Evolutionary conservation across 37 sponge, comb jelly and placozoan genomes (phyloP).

Genomic region (Spongilla lacustris): DNA sequence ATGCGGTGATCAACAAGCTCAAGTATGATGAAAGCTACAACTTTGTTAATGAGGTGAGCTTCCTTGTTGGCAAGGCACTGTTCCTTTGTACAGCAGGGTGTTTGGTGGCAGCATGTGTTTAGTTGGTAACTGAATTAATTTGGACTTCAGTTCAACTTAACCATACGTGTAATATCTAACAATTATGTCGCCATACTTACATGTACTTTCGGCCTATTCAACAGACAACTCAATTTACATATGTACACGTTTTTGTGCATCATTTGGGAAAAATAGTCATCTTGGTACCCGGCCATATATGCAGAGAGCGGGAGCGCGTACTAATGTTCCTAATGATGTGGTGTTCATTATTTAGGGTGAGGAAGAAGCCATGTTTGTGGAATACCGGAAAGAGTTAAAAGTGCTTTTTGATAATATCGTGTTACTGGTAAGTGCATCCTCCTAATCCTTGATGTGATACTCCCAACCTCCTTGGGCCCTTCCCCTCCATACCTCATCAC

Average conservation of each 20-base stretch:
- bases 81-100: no score
- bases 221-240: no score
- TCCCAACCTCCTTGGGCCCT: no score
- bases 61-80: no score
- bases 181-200: background rate
- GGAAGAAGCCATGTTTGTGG: conserved; percentile 87
- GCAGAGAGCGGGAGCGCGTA: no score
- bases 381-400: conserved; percentile 82
- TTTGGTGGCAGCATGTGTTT: background rate
- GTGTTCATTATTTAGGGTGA: conserved; percentile 69
- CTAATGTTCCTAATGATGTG: background rate
- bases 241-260: no score
- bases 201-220: no score
- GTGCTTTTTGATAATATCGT: conserved; percentile 84
- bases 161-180: background rate
- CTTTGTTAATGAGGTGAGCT: conserved; percentile 73
- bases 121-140: no score
- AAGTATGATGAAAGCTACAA: conserved; percentile 90
- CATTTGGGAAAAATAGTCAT: no score
- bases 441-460: no score
- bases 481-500: background rate
- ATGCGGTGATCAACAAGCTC: conserved; percentile 71
- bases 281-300: no score
- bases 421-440: conserved; percentile 56
- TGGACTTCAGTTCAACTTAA: no score